Conservation (phyloP, 1,140 invertebrate genomes). For the Bombus huntii region DNA sequence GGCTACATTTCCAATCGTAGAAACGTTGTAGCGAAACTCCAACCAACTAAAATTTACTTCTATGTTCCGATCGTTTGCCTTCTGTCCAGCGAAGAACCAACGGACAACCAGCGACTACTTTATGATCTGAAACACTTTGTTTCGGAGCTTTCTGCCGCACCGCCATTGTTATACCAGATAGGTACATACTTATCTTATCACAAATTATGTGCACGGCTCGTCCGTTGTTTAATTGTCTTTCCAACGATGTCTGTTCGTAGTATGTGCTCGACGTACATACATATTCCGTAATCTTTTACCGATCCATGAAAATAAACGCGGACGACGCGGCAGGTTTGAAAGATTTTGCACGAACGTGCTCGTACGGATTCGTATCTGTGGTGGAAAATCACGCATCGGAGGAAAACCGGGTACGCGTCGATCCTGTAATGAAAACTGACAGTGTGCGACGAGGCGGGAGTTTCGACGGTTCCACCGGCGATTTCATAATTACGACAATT, state of each 20-base stretch:
- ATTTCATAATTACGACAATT: slow-evolving; percentile 43
- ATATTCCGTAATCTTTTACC: neutral
- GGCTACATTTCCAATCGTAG: neutral
- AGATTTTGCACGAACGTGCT: neutral
- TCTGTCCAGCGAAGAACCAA: no score
- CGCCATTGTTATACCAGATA: neutral
- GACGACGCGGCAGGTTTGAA: neutral
- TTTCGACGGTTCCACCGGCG: slow-evolving; percentile 30
- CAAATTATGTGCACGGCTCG: neutral
- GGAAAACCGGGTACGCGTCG: slow-evolving; percentile 19
- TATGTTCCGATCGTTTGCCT: neutral
- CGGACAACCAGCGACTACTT: neutral
- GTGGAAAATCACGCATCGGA: slow-evolving; percentile 33
- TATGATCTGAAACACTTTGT: neutral
- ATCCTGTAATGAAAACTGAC: slow-evolving; percentile 57
- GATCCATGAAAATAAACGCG: slow-evolving; percentile 26
- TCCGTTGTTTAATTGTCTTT: neutral
- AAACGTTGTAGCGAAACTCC: neutral
- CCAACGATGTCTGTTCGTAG: neutral
- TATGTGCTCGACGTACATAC: neutral
- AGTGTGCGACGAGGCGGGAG: slow-evolving; percentile 19
- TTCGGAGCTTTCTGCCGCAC: no score
- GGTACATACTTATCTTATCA: neutral
- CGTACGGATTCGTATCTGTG: neutral
- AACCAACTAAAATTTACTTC: neutral